Base-by-base conservation (phyloP, 2,797 vertebrate genomes). In the Aldrovandia affinis region DNA sequence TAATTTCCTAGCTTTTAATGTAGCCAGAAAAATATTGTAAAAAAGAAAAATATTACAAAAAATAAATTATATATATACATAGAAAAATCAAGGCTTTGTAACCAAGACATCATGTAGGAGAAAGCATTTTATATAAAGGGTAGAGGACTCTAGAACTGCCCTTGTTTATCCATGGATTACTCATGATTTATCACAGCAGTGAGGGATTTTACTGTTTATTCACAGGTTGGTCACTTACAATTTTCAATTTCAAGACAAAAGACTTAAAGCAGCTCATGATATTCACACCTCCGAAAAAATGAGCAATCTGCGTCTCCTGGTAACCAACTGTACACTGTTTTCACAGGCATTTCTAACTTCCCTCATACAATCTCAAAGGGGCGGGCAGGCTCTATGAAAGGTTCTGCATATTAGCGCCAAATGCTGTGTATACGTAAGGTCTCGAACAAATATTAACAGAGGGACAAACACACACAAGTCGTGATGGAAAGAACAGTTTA, bases 401-500 rank as follows among this genome's bases (percentile, higher is more conserved):
- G 25, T 15, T 55, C 15, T 7, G 18, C 28, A 36, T 6, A 12
- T 78, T n/a, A 39, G 52, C 14, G 73, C 70, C 82, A 59, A 83
- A 77, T n/a, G 47, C 82, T 70, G 54, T 83, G 65, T 54, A 83
- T 55, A 82, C 50, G 81, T 30, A 83, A 33, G 65, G 65, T 52
- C 65, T 44, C 33, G 54, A 75, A 83, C 65, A 83, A 70, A 83
- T 63, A 75, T 47, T n/a, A 55, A 18, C 73, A 44, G 73, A 80
- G 81, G 52, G 81, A 79, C 36, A 73, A 83, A 85, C 84, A 83
- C 78, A 65, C 57, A 83, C 75, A 80, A 47, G 61, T 78, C 65
- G 59, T 14, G 80, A 65, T 44, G 84, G 80, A 79, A 81, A 82
- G 73, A 82, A 82, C 73, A 68, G 61, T 85, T 83, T 78, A 59